These are phyloP conservation scores for Globia sparganii DNA, from an alignment of 2,888 invertebrate species.

Conservation along the genomic window DNA sequence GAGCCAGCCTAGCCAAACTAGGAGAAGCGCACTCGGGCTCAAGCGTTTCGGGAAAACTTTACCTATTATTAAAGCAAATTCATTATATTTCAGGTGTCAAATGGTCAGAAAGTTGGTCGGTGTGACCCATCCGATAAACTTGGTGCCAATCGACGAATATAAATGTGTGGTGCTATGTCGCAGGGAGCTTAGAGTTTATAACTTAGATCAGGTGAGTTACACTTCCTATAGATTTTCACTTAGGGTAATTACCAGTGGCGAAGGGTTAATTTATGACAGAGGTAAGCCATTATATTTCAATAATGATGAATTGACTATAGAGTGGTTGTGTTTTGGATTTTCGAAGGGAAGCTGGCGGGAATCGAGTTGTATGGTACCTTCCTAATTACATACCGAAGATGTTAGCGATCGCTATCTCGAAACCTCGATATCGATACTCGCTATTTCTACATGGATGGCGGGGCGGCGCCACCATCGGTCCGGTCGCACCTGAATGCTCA, in stretches of 20 bases:
- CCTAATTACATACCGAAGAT: not conserved
- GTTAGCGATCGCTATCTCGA: not conserved
- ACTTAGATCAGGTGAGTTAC: conserved; percentile 92
- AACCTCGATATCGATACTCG: not conserved
- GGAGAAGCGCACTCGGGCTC: not conserved
- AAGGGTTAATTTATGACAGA: too few species aligned
- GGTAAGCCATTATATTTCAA: too few species aligned
- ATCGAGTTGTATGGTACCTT: too few species aligned
- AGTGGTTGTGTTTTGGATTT: too few species aligned
- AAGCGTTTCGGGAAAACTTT: not conserved
- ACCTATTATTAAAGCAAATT: not conserved
- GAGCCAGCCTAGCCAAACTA: too few species aligned
- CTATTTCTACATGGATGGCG: too few species aligned
- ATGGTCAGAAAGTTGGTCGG: conserved; percentile 93
- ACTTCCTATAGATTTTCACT: not conserved
- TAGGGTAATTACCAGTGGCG: not conserved
- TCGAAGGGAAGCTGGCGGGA: too few species aligned
- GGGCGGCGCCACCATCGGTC: too few species aligned
- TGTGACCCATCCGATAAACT: conserved; percentile 94
- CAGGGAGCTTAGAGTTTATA: conserved; percentile 94
- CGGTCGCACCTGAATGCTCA: too few species aligned
- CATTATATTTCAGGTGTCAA: conserved; percentile 86
- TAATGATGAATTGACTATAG: too few species aligned
- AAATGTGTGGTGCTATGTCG: conserved; percentile 95
- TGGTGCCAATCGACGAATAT: conserved; percentile 94